Base-by-base conservation (phyloP, 2,113 vertebrate genomes). In the Petromus typicus region DNA sequence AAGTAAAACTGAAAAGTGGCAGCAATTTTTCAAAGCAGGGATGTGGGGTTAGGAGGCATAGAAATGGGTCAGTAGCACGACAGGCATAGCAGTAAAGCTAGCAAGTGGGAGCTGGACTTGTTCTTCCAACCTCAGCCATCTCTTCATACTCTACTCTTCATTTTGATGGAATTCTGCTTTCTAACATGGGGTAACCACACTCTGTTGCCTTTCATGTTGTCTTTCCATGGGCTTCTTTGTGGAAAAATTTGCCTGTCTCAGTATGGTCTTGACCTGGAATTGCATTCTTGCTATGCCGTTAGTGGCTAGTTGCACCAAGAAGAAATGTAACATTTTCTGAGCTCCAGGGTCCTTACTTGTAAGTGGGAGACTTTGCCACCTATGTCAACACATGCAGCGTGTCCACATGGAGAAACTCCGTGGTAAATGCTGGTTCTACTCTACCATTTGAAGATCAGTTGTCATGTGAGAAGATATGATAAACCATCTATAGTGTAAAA, bases 1-100 rank as follows among this genome's bases (percentile, higher is more conserved):
- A n/a, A 91, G 61, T 83, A 93, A 95, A 92, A 94, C 67, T 90
- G 95, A 57, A 92, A 88, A 96, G 82, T 34, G 48, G 90, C 92
- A 86, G 13, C 43, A 10, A 43, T 78, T 57, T 51, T 96, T 93
- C 64, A 59, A 76, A 93, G 89, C 32, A 37, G 40, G 64, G 43
- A 27, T 25, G 63, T 32, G 81, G 13, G 30, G 34, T 45, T 59
- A 23, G 30, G 64, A 32, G 79, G 32, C 45, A 54, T 16, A 83
- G 40, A 86, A 79, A 82, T 81, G 51, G 51, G n/a, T 18, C 13
- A 95, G 56, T 43, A 64, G 16, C 0, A 10, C 16, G 32, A 12
- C 0, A 4, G 7, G 7, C 43, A 34, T 1, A 82, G 48, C 17
- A 79, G 45, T 40, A 93, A 66, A 89, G 27, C 54, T 20, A 12